A percentile compares a stretch with the other conserved stretches of the same genome.
Conservation (phyloP, 2,113 vertebrate genomes). For the Apodemus speciosus region DNA sequence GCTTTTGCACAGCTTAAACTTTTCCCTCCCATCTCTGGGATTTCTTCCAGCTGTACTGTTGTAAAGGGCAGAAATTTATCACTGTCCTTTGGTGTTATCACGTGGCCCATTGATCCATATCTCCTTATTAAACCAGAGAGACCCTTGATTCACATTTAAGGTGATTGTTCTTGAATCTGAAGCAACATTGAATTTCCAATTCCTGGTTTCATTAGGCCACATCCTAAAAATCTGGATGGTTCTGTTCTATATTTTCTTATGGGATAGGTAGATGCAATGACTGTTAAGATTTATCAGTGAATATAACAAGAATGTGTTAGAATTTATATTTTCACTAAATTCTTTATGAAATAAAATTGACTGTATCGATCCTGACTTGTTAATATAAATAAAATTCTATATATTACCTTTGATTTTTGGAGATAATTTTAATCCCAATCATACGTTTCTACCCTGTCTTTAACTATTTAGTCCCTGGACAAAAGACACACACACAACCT, state of each 20-base stretch:
- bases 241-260: neutral
- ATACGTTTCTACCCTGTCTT: too few relatives aligned
- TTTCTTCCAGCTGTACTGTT: neutral
- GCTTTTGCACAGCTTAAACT: neutral
- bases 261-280: neutral
- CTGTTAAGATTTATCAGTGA: neutral
- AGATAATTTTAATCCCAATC: too few relatives aligned
- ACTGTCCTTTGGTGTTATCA: slow-evolving; percentile 2
- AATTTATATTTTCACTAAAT: slow-evolving; percentile 12
- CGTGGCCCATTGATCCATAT: neutral
- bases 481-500: too few relatives aligned
- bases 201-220: neutral
- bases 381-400: neutral
- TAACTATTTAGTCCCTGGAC: too few relatives aligned
- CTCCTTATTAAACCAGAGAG: neutral
- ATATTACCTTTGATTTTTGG: neutral
- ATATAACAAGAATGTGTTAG: neutral
- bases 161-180: neutral
- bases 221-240: neutral
- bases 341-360: neutral
- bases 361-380: neutral
- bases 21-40: neutral
- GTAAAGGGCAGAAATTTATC: slow-evolving; percentile 28
- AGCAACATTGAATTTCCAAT: neutral
- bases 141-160: neutral